Conservation (phyloP, 1,140 invertebrate species). For the Ceratosolen solmsi region DNA sequence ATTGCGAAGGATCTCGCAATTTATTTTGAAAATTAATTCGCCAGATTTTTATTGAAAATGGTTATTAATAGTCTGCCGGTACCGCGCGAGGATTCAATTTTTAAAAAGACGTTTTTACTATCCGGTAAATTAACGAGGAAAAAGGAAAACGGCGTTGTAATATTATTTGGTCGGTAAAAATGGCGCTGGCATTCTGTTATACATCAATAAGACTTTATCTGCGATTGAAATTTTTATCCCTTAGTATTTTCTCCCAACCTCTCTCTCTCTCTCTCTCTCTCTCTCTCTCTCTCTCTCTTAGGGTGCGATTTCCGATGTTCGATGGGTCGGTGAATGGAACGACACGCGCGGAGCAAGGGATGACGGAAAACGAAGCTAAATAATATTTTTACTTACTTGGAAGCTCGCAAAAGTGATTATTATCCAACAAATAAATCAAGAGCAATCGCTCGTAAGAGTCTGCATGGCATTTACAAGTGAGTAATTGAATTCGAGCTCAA, state of each 20-base stretch:
- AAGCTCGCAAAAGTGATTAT: too few species aligned
- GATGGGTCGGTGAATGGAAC: background rate
- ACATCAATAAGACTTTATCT: conserved; percentile 7
- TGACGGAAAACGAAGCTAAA: background rate
- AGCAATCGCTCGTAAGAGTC: too few species aligned
- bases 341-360: conserved; percentile 18
- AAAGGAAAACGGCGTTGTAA: background rate
- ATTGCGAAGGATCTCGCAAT: background rate
- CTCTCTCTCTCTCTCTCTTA: too few species aligned
- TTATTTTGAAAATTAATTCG: background rate
- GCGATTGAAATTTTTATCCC: background rate
- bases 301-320: background rate
- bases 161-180: background rate
- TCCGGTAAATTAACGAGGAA: too few species aligned
- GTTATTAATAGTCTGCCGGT: background rate
- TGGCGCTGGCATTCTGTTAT: background rate
- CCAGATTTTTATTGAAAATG: too few species aligned
- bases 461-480: too few species aligned
- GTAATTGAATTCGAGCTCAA: too few species aligned
- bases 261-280: too few species aligned
- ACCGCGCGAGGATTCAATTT: too few species aligned
- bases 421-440: too few species aligned
- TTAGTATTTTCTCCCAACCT: too few species aligned
- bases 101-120: too few species aligned
- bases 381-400: background rate